Evolutionary conservation across 1,140 invertebrate species (phyloP).

Genomic region (Orchestia grillus): DNA sequence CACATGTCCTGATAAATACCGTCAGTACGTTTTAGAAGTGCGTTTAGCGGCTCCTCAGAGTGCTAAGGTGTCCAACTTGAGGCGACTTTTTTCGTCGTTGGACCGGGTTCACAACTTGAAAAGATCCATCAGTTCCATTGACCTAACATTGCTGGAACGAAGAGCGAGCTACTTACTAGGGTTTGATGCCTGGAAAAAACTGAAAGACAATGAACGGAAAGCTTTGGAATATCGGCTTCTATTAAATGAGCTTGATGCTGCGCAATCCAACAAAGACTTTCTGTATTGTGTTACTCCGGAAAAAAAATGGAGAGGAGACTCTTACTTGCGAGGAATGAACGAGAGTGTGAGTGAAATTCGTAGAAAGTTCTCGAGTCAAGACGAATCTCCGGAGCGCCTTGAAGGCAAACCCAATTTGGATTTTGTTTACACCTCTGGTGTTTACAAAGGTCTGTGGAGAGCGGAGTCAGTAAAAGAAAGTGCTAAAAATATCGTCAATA

Average conservation of each 20-base stretch:
- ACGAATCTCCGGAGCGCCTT: background rate
- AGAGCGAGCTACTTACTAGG: slow-evolving; percentile 83
- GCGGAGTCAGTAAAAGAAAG: slow-evolving; percentile 66
- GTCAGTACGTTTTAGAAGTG: slow-evolving; percentile 79
- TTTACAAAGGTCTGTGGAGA: slow-evolving; percentile 65
- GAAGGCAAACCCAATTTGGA: background rate
- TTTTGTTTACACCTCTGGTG: slow-evolving; percentile 30
- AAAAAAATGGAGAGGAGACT: slow-evolving; percentile 77
- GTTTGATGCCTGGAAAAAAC: slow-evolving; percentile 87
- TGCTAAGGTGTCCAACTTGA: slow-evolving; percentile 86
- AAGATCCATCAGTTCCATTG: slow-evolving; percentile 79
- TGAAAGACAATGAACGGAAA: slow-evolving; percentile 83
- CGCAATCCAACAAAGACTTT: slow-evolving; percentile 87
- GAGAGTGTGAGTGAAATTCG: slow-evolving; percentile 78
- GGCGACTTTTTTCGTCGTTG: slow-evolving; percentile 87
- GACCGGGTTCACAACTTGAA: slow-evolving; percentile 88
- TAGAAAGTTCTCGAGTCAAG: background rate
- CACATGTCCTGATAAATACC: slow-evolving; percentile 68
- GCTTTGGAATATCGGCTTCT: slow-evolving; percentile 85
- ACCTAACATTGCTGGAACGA: slow-evolving; percentile 77
- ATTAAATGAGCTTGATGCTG: slow-evolving; percentile 82
- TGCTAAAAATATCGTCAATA: slow-evolving; percentile 60
- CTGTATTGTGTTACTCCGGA: slow-evolving; percentile 82
- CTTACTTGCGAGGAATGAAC: slow-evolving; percentile 84
- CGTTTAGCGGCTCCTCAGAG: slow-evolving; percentile 82